Conservation (phyloP, 2,888 invertebrate genomes). For the Myopa testacea region DNA sequence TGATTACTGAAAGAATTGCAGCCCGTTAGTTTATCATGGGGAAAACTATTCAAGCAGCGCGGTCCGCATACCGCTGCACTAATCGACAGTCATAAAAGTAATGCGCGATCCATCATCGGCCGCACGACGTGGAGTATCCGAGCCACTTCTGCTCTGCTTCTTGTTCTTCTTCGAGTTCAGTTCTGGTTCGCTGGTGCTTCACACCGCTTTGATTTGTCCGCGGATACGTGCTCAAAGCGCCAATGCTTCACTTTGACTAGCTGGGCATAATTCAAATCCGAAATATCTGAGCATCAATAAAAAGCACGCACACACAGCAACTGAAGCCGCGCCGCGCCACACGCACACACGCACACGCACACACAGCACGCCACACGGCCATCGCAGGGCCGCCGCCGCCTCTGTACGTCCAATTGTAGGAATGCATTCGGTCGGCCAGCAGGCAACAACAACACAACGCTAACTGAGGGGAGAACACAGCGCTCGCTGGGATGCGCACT, state of each 20-base stretch:
- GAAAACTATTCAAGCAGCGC: conserved; percentile 10
- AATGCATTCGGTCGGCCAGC: conserved; percentile 24
- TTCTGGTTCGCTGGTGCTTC: background rate
- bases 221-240: conserved; percentile 69
- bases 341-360: conserved; percentile 38
- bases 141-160: background rate
- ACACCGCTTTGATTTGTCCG: conserved; percentile 58
- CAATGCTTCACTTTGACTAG: conserved; percentile 70
- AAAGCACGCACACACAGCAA: conserved; percentile 52
- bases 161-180: conserved; percentile 11
- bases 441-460: background rate
- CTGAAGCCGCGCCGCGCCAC: conserved; percentile 43
- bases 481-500: no score
- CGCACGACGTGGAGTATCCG: background rate
- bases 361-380: conserved; percentile 41
- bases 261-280: conserved; percentile 68
- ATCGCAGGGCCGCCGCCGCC: background rate
- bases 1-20: background rate
- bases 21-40: background rate
- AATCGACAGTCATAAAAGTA: conserved; percentile 21
- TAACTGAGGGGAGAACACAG: background rate
- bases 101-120: conserved; percentile 24
- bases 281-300: conserved; percentile 69
- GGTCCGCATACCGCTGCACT: conserved; percentile 20
- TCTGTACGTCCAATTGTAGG: conserved; percentile 39